Evolutionary conservation across 30 jellyfish, hydroid and myxozoan genomes (phyloP).

Genomic region (Hydractinia symbiolongicarpus): DNA sequence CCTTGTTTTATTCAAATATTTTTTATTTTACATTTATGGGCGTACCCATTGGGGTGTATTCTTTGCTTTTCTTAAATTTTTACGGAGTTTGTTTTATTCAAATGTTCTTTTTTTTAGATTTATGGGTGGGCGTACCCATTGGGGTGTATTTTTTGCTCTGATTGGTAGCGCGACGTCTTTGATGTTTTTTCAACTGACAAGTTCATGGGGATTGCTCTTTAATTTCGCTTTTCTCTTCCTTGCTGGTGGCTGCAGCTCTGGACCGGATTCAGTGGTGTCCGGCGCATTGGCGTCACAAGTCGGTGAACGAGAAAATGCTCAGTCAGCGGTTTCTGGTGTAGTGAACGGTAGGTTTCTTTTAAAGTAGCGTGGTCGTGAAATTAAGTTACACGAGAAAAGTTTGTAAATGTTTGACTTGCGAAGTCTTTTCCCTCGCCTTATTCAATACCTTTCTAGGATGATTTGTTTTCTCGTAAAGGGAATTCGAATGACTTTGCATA

Average conservation of each 20-base stretch:
- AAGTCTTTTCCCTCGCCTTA: background rate
- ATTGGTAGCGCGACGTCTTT: constrained; percentile 77
- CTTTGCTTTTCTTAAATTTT: background rate
- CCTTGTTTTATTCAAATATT: no score
- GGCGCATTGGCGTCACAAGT: constrained; percentile 96
- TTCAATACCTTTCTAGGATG: background rate
- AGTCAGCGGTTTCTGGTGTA: constrained; percentile 98
- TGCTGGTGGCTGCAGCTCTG: constrained; percentile 94
- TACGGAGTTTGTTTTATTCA: background rate
- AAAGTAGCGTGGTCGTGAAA: no score
- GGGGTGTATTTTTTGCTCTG: constrained; percentile 86
- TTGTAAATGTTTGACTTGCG: background rate
- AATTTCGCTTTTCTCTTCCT: constrained; percentile 76
- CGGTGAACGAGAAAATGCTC: constrained; percentile 96
- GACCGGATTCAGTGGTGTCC: constrained; percentile 94
- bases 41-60: background rate
- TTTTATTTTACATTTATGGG: no score
- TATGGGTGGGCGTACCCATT: constrained; percentile 74
- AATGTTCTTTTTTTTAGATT: constrained; percentile 38
- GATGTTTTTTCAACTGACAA: constrained; percentile 66
- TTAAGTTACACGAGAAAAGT: no score
- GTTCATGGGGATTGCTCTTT: constrained; percentile 83
- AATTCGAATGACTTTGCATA: no score
- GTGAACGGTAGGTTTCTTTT: constrained; percentile 65
- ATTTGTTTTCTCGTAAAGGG: background rate